Percentiles rank a stretch among this genome's conserved stretches.
Evolutionary conservation across 2,888 invertebrate genomes (phyloP).

Genomic region (Seladonia tumulorum): DNA sequence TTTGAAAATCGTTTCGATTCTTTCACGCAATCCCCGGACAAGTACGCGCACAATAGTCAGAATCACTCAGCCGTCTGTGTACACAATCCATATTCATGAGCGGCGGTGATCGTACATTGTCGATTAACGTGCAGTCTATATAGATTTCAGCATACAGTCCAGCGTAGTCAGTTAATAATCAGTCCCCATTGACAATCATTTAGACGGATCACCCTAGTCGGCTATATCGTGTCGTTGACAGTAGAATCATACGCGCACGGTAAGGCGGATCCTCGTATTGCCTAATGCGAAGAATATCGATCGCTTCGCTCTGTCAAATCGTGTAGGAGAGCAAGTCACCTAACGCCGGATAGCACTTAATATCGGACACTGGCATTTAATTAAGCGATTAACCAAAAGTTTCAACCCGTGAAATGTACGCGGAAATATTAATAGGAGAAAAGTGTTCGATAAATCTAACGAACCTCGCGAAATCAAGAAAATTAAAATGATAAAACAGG

Average conservation of each 20-base stretch:
- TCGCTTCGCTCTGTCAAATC: background rate
- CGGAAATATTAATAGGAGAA: too few species aligned
- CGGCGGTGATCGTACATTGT: conserved; percentile 13
- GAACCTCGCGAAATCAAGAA: background rate
- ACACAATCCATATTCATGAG: conserved; percentile 35
- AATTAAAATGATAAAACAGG: background rate
- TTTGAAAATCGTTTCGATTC: conserved; percentile 1
- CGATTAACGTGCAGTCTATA: conserved; percentile 31
- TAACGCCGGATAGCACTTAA: too few species aligned
- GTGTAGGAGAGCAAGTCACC: background rate
- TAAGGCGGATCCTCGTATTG: background rate
- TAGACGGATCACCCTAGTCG: conserved; percentile 1
- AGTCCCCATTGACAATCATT: conserved; percentile 39
- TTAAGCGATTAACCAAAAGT: background rate
- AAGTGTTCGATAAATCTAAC: background rate
- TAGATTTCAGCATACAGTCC: conserved; percentile 21
- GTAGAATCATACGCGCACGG: background rate
- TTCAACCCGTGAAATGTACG: too few species aligned
- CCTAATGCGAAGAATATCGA: background rate
- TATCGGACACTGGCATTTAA: background rate
- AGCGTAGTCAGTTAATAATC: conserved; percentile 33
- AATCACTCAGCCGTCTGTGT: background rate
- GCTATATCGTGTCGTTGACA: conserved; percentile 4
- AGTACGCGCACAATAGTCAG: background rate
- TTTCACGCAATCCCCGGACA: background rate